phyloP scores from a whole-genome alignment of 2,888 invertebrate species.

The Chelonus formosanus region DNA sequence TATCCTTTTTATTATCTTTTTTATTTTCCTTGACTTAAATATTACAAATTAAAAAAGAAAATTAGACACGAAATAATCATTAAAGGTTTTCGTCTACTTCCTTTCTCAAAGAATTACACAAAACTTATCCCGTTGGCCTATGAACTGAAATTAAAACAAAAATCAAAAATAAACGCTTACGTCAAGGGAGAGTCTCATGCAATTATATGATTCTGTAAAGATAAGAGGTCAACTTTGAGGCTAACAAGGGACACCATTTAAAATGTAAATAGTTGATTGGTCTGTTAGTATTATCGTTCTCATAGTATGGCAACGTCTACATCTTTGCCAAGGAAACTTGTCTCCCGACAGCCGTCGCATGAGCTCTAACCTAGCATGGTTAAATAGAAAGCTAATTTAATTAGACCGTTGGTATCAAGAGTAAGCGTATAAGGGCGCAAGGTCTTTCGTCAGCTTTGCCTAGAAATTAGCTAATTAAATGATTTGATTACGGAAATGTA shows the following conservation, averaged over 20 bases:
- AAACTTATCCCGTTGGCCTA: no score
- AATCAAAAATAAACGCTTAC: no score
- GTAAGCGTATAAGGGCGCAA: slow-evolving; percentile 18
- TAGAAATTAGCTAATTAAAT: slow-evolving; percentile 41
- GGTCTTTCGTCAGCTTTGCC: slow-evolving; percentile 31
- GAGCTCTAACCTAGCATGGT: slow-evolving; percentile 25
- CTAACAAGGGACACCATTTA: slow-evolving; percentile 12
- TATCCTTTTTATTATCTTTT: no score
- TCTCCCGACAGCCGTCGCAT: slow-evolving; percentile 21
- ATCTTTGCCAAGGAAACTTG: no score
- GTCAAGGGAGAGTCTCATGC: neutral
- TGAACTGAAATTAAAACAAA: no score
- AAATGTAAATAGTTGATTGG: slow-evolving; percentile 24
- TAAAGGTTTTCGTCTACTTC: no score
- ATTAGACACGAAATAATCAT: no score
- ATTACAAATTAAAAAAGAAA: no score
- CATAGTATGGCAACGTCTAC: neutral
- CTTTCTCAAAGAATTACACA: no score
- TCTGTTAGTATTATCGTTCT: slow-evolving; percentile 1
- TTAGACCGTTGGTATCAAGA: slow-evolving; percentile 37
- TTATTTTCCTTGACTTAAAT: no score
- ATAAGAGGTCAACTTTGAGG: neutral
- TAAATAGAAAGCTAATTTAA: slow-evolving; percentile 42
- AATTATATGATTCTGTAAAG: slow-evolving; percentile 1
- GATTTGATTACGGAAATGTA: slow-evolving; percentile 40